Conservation (phyloP, 2,888 invertebrate species). For the Synanthedon formicaeformis region DNA sequence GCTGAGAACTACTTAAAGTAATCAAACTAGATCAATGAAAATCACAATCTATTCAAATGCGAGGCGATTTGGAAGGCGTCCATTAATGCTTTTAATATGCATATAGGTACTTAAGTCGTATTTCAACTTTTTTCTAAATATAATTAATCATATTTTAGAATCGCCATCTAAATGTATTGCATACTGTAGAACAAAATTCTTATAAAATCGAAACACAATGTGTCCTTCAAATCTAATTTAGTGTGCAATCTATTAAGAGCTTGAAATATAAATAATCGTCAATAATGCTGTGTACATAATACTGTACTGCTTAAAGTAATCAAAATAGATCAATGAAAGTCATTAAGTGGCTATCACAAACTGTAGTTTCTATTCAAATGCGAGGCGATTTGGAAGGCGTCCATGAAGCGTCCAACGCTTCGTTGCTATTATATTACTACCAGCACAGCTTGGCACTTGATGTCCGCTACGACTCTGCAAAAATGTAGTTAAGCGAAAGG, state of each 20-base stretch:
- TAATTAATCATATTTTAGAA: no score
- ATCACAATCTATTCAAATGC: slow-evolving; percentile 56
- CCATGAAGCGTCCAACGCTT: slow-evolving; percentile 30
- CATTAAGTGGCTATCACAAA: slow-evolving; percentile 39
- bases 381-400: slow-evolving; percentile 56
- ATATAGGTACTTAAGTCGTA: no score
- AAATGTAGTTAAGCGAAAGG: slow-evolving; percentile 9
- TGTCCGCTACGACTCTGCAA: slow-evolving; percentile 13
- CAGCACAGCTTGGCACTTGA: slow-evolving; percentile 28
- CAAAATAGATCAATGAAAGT: slow-evolving; percentile 33
- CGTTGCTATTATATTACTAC: slow-evolving; percentile 31
- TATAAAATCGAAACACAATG: no score
- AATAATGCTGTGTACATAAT: background rate
- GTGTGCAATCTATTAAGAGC: no score
- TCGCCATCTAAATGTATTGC: no score
- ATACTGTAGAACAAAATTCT: no score
- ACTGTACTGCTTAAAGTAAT: background rate
- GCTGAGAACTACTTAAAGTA: background rate
- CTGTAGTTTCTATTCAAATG: slow-evolving; percentile 44
- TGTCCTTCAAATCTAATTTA: no score
- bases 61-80: slow-evolving; percentile 57
- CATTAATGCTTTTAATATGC: slow-evolving; percentile 13
- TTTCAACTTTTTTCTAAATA: no score
- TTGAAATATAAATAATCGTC: no score
- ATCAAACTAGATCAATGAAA: slow-evolving; percentile 29